Percentiles rank a stretch among this genome's conserved stretches.
Evolutionary conservation across 2,888 invertebrate genomes (phyloP).

Genomic region (Watsonalla binaria): DNA sequence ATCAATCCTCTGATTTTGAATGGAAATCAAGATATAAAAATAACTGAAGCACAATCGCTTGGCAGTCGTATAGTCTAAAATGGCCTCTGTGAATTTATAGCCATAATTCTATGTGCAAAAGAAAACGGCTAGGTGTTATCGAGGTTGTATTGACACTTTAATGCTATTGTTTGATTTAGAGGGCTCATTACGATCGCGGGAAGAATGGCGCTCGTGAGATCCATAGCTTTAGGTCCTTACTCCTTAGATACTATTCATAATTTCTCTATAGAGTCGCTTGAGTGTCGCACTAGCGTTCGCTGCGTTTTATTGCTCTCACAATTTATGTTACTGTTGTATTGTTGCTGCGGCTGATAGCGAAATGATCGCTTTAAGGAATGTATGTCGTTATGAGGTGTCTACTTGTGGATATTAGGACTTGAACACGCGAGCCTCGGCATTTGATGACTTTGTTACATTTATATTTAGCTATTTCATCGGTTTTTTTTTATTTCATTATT

Average conservation of each 20-base stretch:
- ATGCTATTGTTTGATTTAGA: constrained; percentile 79
- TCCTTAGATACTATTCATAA: constrained; percentile 46
- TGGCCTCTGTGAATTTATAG: constrained; percentile 60
- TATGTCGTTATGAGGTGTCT: background rate
- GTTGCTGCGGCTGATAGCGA: constrained; percentile 13
- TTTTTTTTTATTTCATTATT: too few relatives aligned
- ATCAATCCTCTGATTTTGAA: background rate
- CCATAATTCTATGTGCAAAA: constrained; percentile 71
- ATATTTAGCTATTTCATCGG: too few relatives aligned
- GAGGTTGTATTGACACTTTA: constrained; percentile 75
- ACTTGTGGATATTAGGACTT: background rate
- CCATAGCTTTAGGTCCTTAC: constrained; percentile 24
- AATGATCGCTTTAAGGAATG: constrained; percentile 10
- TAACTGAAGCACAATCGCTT: constrained; percentile 12
- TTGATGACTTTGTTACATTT: background rate
- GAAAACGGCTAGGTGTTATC: constrained; percentile 75
- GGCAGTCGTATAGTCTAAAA: constrained; percentile 47
- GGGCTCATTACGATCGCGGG: constrained; percentile 69
- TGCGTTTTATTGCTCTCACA: constrained; percentile 20
- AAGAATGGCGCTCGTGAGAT: constrained; percentile 64
- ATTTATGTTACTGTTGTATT: constrained; percentile 22
- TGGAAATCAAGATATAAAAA: background rate
- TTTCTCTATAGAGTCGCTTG: constrained; percentile 32
- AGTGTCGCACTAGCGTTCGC: constrained; percentile 21
- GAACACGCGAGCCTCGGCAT: background rate